phyloP scores from a whole-genome alignment of 2,113 vertebrate genomes.

The Bostrychus sinensis region DNA sequence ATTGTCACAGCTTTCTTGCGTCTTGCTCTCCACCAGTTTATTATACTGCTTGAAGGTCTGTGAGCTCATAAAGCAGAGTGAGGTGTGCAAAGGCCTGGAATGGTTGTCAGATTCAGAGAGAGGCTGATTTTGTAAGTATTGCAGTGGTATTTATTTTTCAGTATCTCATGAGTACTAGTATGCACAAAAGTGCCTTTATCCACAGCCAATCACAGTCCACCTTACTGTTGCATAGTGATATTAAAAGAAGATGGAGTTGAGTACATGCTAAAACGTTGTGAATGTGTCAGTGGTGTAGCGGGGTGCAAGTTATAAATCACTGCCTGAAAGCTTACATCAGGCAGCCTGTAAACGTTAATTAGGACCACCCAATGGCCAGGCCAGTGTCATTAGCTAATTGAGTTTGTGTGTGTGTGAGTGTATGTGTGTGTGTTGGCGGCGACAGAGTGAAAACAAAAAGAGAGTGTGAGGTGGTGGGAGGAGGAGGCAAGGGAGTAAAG shows the following conservation, averaged over 20 bases:
- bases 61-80: no score
- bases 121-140: neutral
- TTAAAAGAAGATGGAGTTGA: slow-evolving; percentile 39
- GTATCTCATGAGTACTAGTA: neutral
- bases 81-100: no score
- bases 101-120: no score
- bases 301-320: slow-evolving; percentile 74
- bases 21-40: no score
- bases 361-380: slow-evolving; percentile 77
- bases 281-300: slow-evolving; percentile 37
- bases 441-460: slow-evolving; percentile 52
- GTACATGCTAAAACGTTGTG: slow-evolving; percentile 30
- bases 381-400: slow-evolving; percentile 81
- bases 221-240: slow-evolving; percentile 51
- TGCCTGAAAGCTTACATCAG: slow-evolving; percentile 77
- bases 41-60: no score
- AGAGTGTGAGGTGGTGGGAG: slow-evolving; percentile 9
- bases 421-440: slow-evolving; percentile 52
- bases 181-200: slow-evolving; percentile 44
- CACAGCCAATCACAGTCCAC: slow-evolving; percentile 38
- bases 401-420: slow-evolving; percentile 80
- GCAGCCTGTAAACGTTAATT: slow-evolving; percentile 80
- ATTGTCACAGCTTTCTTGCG: no score
- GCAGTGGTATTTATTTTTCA: neutral
- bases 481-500: slow-evolving; percentile 23